A percentile compares a stretch with the other conserved stretches of the same genome.
Evolutionary conservation across 2,113 vertebrate species (phyloP).

Genomic region (Falco punctatus): DNA sequence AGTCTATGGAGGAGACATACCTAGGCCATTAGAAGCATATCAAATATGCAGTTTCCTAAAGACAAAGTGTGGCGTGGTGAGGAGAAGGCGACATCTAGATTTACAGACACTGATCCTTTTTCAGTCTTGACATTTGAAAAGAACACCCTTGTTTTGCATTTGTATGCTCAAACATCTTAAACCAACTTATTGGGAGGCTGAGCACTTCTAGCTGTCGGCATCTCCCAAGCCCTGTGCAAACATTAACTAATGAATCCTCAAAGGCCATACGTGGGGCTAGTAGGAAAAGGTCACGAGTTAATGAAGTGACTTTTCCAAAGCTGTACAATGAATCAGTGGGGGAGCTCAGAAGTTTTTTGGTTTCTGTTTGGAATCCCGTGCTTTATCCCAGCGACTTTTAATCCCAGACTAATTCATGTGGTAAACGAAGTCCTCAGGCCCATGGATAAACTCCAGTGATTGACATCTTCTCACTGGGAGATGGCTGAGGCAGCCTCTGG

Average conservation of each 20-base stretch:
- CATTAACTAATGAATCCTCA: slow-evolving; percentile 63
- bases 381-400: neutral
- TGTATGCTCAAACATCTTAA: slow-evolving; percentile 52
- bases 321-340: neutral
- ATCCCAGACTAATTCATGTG: neutral
- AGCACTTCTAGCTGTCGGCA: slow-evolving; percentile 18
- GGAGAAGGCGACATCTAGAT: slow-evolving; percentile 1
- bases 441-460: neutral
- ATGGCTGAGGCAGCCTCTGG: neutral
- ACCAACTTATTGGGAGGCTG: slow-evolving; percentile 48
- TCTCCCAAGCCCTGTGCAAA: slow-evolving; percentile 14
- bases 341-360: neutral
- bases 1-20: neutral
- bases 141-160: slow-evolving; percentile 44
- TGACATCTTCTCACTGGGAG: neutral
- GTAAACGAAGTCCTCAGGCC: neutral
- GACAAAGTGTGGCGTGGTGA: neutral
- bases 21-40: neutral
- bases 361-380: neutral
- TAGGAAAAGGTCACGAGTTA: slow-evolving; percentile 43
- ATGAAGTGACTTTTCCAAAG: slow-evolving; percentile 56
- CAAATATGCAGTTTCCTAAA: neutral
- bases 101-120: slow-evolving; percentile 29
- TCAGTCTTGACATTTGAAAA: slow-evolving; percentile 41
- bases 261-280: neutral